Base-by-base conservation (phyloP, 2,113 vertebrate species). In the Odontesthes bonariensis region DNA sequence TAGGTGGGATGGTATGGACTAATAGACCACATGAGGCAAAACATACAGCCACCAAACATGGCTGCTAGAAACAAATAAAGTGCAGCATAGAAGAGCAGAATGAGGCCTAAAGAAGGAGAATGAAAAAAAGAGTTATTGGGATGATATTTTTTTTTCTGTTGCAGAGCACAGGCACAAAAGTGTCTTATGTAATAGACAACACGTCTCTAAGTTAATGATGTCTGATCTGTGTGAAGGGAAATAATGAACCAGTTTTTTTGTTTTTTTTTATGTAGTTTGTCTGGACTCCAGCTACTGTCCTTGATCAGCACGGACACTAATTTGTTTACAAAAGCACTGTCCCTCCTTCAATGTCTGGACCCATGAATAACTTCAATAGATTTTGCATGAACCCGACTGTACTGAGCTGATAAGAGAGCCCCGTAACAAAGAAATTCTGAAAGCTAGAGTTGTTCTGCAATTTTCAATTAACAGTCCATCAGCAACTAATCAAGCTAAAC, bases 1-100 rank as follows among this genome's bases (percentile, higher is more conserved):
- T 93, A 96, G 12, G 91, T 96, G 0, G 97, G 97, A 0, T 95
- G 92, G 81, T 98, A 97, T 68, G 96, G 97, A 84, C 95, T 96
- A 90, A 99, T 95, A 1, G 96, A 96, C 91, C 96, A 95, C 92
- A 99, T 95, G 87, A 99, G 93, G 70, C 94, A 95, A 55, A 96
- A 99, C 88, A 97, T 79, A 89, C 96, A 98, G 56, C 97, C 94
- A 8, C 94, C 95, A 90, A 99, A 98, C 96, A 98, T 97, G 82
- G 97, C 97, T 5, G 96, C 96, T 85, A 99, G 93, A 85, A 96
- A 98, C 1, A 81, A 73, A 86, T 99, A 99, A 88, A 99, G 95
- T 66, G 96, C 52, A 65, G 97, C 89, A 77, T 99, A 98, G 93
- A 99, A 97, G 71, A 98, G 91, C 54, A 99, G 91, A 86, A 98